Conservation (phyloP, 2,797 vertebrate genomes). For the Enteromius fasciolatus region DNA sequence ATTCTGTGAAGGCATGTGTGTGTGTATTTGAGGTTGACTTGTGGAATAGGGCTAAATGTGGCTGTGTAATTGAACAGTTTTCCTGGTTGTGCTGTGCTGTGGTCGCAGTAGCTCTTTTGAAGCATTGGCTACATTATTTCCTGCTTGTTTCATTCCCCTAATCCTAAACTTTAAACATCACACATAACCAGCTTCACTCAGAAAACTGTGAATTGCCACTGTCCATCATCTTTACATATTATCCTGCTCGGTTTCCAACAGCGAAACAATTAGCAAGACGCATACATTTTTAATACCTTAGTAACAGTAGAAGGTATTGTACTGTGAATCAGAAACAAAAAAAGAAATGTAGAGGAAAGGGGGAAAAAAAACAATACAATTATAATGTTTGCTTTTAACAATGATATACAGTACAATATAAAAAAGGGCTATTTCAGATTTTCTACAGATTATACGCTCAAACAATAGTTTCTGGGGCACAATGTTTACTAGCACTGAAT, state of each 20-base stretch:
- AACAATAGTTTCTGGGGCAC: background rate
- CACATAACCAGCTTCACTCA: constrained; percentile 41
- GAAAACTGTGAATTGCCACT: constrained; percentile 11
- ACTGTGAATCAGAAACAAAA: background rate
- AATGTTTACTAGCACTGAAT: background rate
- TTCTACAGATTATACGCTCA: background rate
- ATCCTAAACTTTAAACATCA: constrained; percentile 53
- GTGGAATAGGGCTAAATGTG: constrained; percentile 49
- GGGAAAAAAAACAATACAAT: background rate
- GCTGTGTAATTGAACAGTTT: constrained; percentile 56
- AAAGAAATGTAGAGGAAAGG: background rate
- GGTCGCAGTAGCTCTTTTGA: constrained; percentile 40
- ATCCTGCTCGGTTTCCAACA: background rate
- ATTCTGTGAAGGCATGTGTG: constrained; percentile 45
- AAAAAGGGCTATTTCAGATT: background rate
- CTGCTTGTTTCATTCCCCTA: constrained; percentile 48
- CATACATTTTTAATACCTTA: background rate
- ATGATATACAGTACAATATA: background rate
- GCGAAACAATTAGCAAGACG: constrained; percentile 1
- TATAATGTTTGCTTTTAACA: background rate
- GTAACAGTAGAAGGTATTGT: background rate
- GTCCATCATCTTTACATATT: constrained; percentile 32
- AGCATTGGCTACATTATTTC: constrained; percentile 40
- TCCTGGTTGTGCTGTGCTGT: constrained; percentile 38
- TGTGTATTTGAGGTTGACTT: constrained; percentile 46